Base-by-base conservation (phyloP, 2,113 vertebrate species). In the Chelonoidis abingdonii region DNA sequence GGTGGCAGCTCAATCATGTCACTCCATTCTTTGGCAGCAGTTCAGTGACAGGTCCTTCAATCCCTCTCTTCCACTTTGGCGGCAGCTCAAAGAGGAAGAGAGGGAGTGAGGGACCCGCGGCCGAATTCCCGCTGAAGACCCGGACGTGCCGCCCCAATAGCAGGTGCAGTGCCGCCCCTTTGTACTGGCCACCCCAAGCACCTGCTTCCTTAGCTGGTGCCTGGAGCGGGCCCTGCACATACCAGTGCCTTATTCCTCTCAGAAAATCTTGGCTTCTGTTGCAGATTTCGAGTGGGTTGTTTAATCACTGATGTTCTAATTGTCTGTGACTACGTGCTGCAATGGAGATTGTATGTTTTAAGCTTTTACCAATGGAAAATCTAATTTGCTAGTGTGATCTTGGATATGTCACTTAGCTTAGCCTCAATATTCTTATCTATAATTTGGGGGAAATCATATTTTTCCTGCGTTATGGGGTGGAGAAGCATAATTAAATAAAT, bases 251-350 rank as follows among this genome's bases (percentile, higher is more conserved):
- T 27, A 14, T 47, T 78, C 7, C 41, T 47, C 44, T 14, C 27
- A 27, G 11, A 81, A 84, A 14, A 72, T 93, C 76, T 92, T 38
- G 31, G 41, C 24, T 56, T 21, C 41, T 41, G 17, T 83, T 87
- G 38, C 19, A 29, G 11, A 50, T 94, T 57, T 4, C 9, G 21
- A 82, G n/a, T 72, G 75, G 59, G 17, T 50, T 49, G 78, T 19
- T 13, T 50, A 47, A 53, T 6, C 49, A 88, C 54, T 4, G 4
- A 2, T 10, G 4, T 57, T 44, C 31, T 90, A 12, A 35, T 29
- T 1, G 24, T 53, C 4, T 25, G 4, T 54, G 14, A 3, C 2
- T 57, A 4, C 8, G 4, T 31, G 3, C 44, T 22, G 14, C n/a
- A 54, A 54, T 22, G 47, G 90, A 6, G 22, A 47, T 5, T 31